phyloP scores from a whole-genome alignment of 2,113 vertebrate genomes.

The Donacobius atricapilla region DNA sequence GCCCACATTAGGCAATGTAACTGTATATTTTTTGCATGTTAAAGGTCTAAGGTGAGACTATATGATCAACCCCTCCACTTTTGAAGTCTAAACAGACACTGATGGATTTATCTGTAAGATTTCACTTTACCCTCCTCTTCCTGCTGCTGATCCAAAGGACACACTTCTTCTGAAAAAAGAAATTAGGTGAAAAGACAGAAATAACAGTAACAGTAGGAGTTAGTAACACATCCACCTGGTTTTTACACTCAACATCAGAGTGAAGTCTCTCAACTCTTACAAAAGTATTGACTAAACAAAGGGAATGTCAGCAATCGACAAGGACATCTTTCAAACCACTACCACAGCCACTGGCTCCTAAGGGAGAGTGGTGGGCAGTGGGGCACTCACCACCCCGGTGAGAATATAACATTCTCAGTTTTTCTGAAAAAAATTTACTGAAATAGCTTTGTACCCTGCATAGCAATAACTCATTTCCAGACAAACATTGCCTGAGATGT shows the following conservation, averaged over 20 bases:
- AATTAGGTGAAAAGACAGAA: neutral
- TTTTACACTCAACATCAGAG: neutral
- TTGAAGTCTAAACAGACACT: neutral
- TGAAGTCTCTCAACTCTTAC: neutral
- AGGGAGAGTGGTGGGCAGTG: neutral
- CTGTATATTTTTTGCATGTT: neutral
- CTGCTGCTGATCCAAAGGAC: neutral
- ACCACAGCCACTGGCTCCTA: neutral
- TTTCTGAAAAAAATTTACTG: neutral
- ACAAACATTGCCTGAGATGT: neutral
- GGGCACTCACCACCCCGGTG: neutral
- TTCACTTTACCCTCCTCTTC: neutral
- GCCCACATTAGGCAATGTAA: neutral
- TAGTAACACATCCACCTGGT: neutral
- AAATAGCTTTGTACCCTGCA: neutral
- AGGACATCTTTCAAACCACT: neutral
- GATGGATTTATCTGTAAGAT: neutral
- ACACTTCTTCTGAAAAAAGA: neutral
- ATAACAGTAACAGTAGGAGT: neutral
- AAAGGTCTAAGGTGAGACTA: neutral
- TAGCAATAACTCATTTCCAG: neutral
- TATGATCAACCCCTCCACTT: neutral
- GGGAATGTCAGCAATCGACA: neutral
- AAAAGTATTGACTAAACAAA: neutral
- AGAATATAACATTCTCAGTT: neutral